Conservation (phyloP, 1,140 invertebrate genomes). For the Portunus trituberculatus region DNA sequence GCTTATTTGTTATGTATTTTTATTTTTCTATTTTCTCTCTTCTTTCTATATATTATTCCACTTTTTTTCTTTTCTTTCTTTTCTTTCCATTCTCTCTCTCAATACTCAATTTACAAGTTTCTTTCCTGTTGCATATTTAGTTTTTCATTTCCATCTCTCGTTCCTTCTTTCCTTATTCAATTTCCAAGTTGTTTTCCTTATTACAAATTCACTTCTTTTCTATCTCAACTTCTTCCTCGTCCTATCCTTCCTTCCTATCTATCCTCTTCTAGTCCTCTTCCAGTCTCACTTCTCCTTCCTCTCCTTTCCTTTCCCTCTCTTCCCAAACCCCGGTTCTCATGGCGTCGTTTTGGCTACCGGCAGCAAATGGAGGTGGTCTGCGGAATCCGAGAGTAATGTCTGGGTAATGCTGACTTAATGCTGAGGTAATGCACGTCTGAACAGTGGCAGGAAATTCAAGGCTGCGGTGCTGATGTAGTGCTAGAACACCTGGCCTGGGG, state of each 20-base stretch:
- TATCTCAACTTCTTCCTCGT: not conserved
- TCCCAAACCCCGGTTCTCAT: too few relatives aligned
- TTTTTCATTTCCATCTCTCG: not conserved
- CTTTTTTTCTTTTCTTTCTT: not conserved
- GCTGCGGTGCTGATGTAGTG: too few relatives aligned
- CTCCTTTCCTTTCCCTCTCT: slow-evolving; percentile 25
- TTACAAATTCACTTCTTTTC: too few relatives aligned
- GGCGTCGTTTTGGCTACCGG: too few relatives aligned
- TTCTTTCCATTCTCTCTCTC: not conserved
- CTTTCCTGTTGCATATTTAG: not conserved
- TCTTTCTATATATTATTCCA: not conserved
- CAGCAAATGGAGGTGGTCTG: too few relatives aligned
- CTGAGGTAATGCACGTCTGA: too few relatives aligned
- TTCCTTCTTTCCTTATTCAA: not conserved
- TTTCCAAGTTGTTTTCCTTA: not conserved
- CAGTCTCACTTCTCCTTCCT: slow-evolving; percentile 6
- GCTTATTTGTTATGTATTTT: not conserved
- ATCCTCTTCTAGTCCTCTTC: not conserved
- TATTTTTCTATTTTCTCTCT: not conserved
- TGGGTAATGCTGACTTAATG: too few relatives aligned
- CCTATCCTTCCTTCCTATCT: not conserved
- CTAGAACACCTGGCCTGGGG: too few relatives aligned
- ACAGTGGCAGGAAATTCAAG: too few relatives aligned
- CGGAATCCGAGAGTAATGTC: too few relatives aligned
- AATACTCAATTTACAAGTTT: not conserved